A percentile compares a stretch with the other conserved stretches of the same genome.
These are phyloP conservation scores for Microplitis demolitor DNA, from an alignment of 1,140 invertebrate species.

Conservation along the genomic window DNA sequence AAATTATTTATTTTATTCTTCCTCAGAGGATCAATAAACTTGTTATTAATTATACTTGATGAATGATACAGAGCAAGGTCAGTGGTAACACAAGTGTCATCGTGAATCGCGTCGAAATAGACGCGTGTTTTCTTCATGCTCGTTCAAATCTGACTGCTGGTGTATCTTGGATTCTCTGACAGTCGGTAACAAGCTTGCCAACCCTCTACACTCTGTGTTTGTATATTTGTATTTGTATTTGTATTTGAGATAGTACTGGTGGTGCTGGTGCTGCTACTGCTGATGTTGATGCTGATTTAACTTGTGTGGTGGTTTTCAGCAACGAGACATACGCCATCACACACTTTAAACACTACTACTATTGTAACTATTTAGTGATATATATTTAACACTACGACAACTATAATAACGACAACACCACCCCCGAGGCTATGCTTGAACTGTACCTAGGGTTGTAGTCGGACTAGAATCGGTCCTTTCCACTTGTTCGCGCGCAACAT, in stretches of 20 bases:
- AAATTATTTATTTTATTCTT: neutral
- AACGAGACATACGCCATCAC: neutral
- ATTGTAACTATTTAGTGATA: neutral
- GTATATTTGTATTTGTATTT: neutral
- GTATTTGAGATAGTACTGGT: too few relatives aligned
- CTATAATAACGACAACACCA: neutral
- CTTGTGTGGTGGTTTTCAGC: neutral
- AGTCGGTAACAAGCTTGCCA: conserved; percentile 8
- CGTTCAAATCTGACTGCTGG: conserved; percentile 43
- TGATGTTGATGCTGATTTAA: too few relatives aligned
- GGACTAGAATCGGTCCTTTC: conserved; percentile 28
- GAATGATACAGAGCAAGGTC: conserved; percentile 14
- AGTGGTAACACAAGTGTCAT: conserved; percentile 14
- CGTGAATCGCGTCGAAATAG: conserved; percentile 22
- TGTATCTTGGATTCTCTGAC: conserved; percentile 5
- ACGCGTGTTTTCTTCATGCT: conserved; percentile 49
- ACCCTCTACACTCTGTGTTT: conserved; percentile 3
- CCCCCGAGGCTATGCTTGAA: conserved; percentile 37
- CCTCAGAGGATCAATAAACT: neutral
- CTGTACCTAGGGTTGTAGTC: conserved; percentile 50
- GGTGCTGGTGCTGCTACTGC: too few relatives aligned
- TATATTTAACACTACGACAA: neutral
- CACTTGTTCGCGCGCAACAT: conserved; percentile 31
- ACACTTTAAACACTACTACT: neutral
- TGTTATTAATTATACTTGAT: neutral